Evolutionary conservation across 2,113 vertebrate genomes (phyloP), one percentile per base, ranked within the genome.

Genomic region (Gracilinanus agilis): DNA sequence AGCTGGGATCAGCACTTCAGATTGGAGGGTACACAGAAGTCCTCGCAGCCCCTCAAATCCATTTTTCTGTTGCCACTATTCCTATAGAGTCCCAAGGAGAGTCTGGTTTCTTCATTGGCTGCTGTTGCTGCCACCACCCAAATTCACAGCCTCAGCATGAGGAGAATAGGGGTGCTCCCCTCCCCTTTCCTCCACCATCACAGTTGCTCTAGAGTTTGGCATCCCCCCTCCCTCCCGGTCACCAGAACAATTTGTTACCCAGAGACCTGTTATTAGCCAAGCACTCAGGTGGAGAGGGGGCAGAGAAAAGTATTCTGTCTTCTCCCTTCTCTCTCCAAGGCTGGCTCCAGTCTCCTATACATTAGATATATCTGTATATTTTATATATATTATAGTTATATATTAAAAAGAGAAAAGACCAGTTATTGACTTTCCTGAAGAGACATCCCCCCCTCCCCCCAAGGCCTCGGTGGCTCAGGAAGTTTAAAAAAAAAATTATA

Each of bases 371-470:
- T 98, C 98, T 98, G 98, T 97, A 96, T 96, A 96, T 98, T n/a
- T 96, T 97, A 97, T 98, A 99, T 98, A 99, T 98, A 98, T 98
- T 98, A 99, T 97, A 98, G 97, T 98, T 98, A 98, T 98, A 98
- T 98, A 98, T 98, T 98, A 97, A 96, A 98, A 97, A 96, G 95
- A 96, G 95, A 67, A 92, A 96, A 97, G 96, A 97, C 49, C 95
- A 96, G 91, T 96, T 95, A 92, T 83, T 94, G 92, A 96, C 96
- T 96, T 97, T 97, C 97, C 97, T 95, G 91, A 96, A 97, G 95
- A 98, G 90, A 94, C 97, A 95, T 88, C n/a, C 67, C n/a, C 90
- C 97, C 92, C 97, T 88, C n/a, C 97, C 49, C 49, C 88, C n/a
- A 97, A 75, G 90, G 95, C 88, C 97, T 97, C 96, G 96, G 92